Base-by-base conservation (phyloP, 2,113 vertebrate species). In the Channa argus region DNA sequence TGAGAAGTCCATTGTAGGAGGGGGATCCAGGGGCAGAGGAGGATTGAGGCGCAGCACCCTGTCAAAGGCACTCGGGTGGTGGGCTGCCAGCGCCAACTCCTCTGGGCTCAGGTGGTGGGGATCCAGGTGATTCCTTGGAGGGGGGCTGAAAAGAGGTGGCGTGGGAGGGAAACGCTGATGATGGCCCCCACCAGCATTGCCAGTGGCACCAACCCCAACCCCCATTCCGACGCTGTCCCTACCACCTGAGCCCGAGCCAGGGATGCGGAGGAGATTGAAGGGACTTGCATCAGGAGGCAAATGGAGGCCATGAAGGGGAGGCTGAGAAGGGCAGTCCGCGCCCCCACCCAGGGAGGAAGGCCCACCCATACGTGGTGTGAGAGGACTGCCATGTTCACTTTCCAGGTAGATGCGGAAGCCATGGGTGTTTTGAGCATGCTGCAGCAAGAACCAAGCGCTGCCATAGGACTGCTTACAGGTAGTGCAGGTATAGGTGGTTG, bases 41-140 rank as follows among this genome's bases (percentile, higher is more conserved):
- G 98, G 96, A 94, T 99, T 99, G 95, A 99, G 96, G 94, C 98
- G 97, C 94, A 99, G 96, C 95, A 99, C 98, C 96, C 98, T 97
- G 93, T 99, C 98, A 93, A 99, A 99, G 97, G 98, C 97, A 99
- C 98, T 99, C 96, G 97, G 97, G 94, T 99, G 98, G 95, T 99
- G 98, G 93, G 97, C 96, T 94, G 97, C 97, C 94, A 99, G 95
- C 92, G 96, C 97, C 96, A 99, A 95, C 93, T 99, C 97, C 95
- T 99, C 98, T 46, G 97, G 97, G 94, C 97, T 98, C 96, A 99
- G 95, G 92, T 98, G 97, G 92, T 99, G 98, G 74, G 96, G 95
- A 90, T 99, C 98, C 94, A 99, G 95, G 94, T 98, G 98, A 94
- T 98, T 98, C 88, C 98, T 96, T 38, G 98, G 98, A 87, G 98